These are phyloP conservation scores for Temnothorax nylanderi DNA, from an alignment of 1,140 invertebrate genomes.

Conservation along the genomic window DNA sequence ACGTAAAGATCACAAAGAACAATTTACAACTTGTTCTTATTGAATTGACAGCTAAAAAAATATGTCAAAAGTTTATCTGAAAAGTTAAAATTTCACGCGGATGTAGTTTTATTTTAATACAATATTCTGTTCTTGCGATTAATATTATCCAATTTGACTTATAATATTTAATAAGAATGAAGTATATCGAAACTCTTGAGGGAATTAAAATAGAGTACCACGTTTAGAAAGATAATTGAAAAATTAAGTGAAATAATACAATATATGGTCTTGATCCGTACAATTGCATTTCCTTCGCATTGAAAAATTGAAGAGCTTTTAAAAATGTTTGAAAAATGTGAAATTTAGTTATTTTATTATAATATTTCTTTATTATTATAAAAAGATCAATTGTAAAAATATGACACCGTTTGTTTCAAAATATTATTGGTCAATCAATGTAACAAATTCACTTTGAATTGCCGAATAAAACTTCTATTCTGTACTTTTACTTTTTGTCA, in stretches of 20 bases:
- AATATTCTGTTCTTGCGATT: not conserved
- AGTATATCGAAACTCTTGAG: not conserved
- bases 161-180: not conserved
- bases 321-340: not conserved
- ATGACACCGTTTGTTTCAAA: not conserved
- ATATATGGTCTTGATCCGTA: not conserved
- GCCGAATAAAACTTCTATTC: conserved; percentile 11
- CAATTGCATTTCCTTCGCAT: not conserved
- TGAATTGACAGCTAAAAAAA: not conserved
- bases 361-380: not conserved
- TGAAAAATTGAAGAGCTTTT: not conserved
- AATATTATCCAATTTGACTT: not conserved
- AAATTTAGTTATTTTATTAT: conserved; percentile 11
- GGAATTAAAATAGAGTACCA: not conserved
- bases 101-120: not conserved
- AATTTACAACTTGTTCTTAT: not conserved
- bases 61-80: not conserved
- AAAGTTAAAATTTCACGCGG: not conserved
- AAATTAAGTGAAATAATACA: not conserved
- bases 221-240: not conserved
- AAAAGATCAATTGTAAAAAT: not conserved
- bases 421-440: not conserved
- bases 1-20: not conserved
- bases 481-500: conserved; percentile 24
- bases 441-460: conserved; percentile 23